These are phyloP conservation scores for Murina feae DNA, from an alignment of 2,113 vertebrate species.

Conservation along the genomic window DNA sequence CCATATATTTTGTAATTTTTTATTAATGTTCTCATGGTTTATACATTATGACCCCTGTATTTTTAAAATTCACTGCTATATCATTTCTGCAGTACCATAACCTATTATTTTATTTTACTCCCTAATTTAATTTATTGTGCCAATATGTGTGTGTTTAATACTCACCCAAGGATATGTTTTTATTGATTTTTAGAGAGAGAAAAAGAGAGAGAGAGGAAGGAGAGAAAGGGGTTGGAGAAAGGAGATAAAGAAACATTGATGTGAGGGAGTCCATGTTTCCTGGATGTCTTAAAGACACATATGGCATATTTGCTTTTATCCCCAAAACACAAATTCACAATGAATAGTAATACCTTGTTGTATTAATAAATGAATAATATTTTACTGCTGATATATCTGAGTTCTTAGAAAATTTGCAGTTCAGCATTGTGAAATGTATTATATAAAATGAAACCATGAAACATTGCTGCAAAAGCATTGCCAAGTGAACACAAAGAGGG, in stretches of 20 bases:
- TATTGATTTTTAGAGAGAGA: neutral
- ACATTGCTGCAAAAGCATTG: neutral
- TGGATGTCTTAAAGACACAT: neutral
- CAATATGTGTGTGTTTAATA: neutral
- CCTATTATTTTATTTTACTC: conserved; percentile 3
- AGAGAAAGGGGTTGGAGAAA: neutral
- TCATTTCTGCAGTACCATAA: neutral
- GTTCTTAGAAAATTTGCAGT: neutral
- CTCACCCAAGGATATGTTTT: neutral
- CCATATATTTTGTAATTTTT: neutral
- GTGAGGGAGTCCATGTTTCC: neutral
- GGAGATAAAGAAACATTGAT: neutral
- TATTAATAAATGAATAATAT: neutral
- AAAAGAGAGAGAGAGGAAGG: neutral
- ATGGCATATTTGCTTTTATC: neutral
- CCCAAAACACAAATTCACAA: neutral
- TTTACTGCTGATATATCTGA: neutral
- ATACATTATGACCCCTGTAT: neutral
- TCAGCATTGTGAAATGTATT: neutral
- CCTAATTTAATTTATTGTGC: neutral
- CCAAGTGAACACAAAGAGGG: neutral
- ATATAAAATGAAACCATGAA: neutral
- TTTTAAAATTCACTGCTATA: neutral
- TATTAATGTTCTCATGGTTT: neutral
- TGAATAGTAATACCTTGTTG: neutral